A percentile compares a stretch with the other conserved stretches of the same genome.
These are phyloP conservation scores for Streptopelia turtur DNA, from an alignment of 2,797 vertebrate genomes.

Conservation along the genomic window DNA sequence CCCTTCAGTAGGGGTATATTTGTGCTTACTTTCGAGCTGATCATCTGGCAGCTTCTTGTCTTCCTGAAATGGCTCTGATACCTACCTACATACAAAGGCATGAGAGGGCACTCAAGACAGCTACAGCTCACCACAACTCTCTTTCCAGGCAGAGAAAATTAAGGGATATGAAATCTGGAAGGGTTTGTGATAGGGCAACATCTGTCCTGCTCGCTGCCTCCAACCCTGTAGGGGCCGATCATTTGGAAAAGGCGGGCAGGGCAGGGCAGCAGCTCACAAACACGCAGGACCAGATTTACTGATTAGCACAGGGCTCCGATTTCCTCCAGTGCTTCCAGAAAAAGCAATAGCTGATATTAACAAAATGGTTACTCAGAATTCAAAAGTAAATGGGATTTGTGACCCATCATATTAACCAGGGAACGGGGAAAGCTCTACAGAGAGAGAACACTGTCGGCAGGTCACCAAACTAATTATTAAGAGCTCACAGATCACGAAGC, in stretches of 20 bases:
- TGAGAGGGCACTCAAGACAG: background rate
- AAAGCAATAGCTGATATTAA: constrained; percentile 26
- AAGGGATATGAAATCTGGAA: background rate
- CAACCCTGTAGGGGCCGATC: background rate
- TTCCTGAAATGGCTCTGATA: background rate
- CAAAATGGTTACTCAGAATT: constrained; percentile 48
- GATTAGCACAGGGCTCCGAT: background rate
- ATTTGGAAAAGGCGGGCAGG: background rate
- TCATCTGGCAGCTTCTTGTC: background rate
- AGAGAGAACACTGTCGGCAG: constrained; percentile 19
- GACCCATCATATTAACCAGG: constrained; percentile 60
- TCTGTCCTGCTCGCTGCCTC: background rate
- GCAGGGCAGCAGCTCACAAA: background rate
- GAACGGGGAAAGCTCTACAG: constrained; percentile 26
- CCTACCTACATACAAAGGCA: background rate
- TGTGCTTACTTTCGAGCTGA: background rate
- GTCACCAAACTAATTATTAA: constrained; percentile 70
- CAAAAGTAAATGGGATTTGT: constrained; percentile 53
- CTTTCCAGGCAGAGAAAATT: background rate
- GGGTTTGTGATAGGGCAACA: background rate
- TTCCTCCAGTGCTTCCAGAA: constrained; percentile 15
- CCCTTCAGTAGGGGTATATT: background rate
- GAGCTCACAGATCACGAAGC: constrained; percentile 62
- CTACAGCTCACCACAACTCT: background rate
- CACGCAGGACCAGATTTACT: background rate